A percentile compares a stretch with the other conserved stretches of the same genome.
Conservation (phyloP, 2,888 invertebrate species). For the Heliconius charithonia region DNA sequence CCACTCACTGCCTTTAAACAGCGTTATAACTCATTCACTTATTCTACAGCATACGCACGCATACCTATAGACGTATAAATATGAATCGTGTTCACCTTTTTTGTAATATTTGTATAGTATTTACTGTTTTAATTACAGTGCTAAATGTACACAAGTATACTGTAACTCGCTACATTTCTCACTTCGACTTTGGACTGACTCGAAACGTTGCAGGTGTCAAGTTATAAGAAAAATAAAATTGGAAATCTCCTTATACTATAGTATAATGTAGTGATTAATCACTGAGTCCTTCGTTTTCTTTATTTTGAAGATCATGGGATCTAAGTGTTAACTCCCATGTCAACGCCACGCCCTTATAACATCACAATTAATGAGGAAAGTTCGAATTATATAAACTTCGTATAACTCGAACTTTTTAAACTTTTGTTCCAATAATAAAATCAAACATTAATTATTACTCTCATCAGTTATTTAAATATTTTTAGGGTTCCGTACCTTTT, state of each 20-base stretch:
- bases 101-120: constrained; percentile 40
- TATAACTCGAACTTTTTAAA: too few species aligned
- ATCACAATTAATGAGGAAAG: too few species aligned
- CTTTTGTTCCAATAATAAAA: too few species aligned
- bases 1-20: too few species aligned
- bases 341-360: neutral
- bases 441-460: too few species aligned
- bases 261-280: too few species aligned
- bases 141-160: constrained; percentile 63
- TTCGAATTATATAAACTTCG: too few species aligned
- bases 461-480: too few species aligned
- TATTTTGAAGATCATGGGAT: neutral
- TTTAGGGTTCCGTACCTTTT: too few species aligned
- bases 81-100: constrained; percentile 32
- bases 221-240: neutral
- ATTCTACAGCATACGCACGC: neutral
- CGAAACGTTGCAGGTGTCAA: constrained; percentile 32
- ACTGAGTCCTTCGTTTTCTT: too few species aligned
- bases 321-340: neutral
- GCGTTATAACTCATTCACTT: neutral
- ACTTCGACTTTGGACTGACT: constrained; percentile 50
- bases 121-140: constrained; percentile 64
- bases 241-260: too few species aligned
- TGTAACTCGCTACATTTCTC: constrained; percentile 68
- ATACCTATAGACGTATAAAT: constrained; percentile 9